A percentile compares a stretch with the other conserved stretches of the same genome.
Conservation (phyloP, 2,797 vertebrate genomes). For the Cheirogaleus major region DNA sequence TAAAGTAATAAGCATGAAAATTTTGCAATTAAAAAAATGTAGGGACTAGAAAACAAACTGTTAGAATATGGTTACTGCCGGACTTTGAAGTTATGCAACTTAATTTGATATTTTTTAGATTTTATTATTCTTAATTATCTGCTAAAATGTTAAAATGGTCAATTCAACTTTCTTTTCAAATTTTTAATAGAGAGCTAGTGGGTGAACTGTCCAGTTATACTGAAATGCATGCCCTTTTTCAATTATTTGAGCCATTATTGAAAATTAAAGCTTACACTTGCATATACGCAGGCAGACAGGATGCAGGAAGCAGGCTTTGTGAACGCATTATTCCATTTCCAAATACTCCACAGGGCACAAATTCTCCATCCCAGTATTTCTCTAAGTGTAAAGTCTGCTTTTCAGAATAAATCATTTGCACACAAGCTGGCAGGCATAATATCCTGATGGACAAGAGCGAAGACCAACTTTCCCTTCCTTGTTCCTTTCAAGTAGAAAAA, state of each 20-base stretch:
- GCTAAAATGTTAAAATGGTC: background rate
- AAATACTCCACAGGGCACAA: background rate
- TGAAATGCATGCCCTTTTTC: background rate
- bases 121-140: background rate
- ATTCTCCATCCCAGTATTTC: background rate
- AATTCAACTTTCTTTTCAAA: background rate
- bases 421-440: conserved; percentile 60
- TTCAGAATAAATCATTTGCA: conserved; percentile 70
- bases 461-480: conserved; percentile 37
- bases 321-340: conserved; percentile 7
- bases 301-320: background rate
- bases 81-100: background rate
- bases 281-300: background rate
- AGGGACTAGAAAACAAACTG: background rate
- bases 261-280: background rate
- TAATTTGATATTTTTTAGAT: background rate
- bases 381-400: conserved; percentile 36
- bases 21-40: background rate
- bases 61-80: background rate
- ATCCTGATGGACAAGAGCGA: conserved; percentile 14
- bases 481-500: conserved; percentile 66
- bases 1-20: background rate
- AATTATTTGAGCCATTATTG: conserved; percentile 12
- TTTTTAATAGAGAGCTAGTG: background rate
- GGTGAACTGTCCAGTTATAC: background rate